A percentile compares a stretch with the other conserved stretches of the same genome.
These are phyloP conservation scores for Cephus pygmeus DNA, from an alignment of 2,888 invertebrate genomes.

Conservation along the genomic window DNA sequence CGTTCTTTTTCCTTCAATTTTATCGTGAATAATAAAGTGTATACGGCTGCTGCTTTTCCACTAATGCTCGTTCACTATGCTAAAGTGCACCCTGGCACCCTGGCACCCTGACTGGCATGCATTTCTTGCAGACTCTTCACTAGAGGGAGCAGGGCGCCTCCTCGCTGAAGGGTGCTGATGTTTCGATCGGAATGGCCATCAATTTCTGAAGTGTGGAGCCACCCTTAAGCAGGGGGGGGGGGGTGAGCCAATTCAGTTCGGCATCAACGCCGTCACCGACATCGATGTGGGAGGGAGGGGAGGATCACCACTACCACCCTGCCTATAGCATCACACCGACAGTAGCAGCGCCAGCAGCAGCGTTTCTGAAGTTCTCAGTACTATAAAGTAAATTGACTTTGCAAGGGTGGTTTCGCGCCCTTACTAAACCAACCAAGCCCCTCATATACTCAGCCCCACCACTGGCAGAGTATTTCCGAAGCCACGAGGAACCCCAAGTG, in stretches of 20 bases:
- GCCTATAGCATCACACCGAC: neutral
- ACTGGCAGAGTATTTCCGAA: slow-evolving; percentile 11
- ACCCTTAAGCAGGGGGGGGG: neutral
- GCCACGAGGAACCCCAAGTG: slow-evolving; percentile 10
- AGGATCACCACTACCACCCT: neutral
- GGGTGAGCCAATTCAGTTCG: neutral
- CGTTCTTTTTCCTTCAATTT: neutral
- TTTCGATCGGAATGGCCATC: neutral
- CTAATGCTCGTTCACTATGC: neutral
- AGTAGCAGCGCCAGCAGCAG: slow-evolving; percentile 9
- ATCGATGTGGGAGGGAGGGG: neutral
- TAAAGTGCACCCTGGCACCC: neutral
- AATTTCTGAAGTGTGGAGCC: neutral
- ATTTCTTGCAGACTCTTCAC: neutral
- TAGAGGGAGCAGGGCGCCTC: neutral
- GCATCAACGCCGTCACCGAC: neutral
- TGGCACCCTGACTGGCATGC: neutral
- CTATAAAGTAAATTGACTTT: slow-evolving; percentile 23
- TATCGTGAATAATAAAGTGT: neutral
- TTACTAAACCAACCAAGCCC: slow-evolving; percentile 4
- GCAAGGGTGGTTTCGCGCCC: slow-evolving; percentile 4
- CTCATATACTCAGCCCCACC: slow-evolving; percentile 3
- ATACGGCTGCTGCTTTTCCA: neutral
- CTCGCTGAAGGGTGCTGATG: neutral
- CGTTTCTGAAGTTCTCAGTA: slow-evolving; percentile 13